A percentile compares a stretch with the other conserved stretches of the same genome.
These are phyloP conservation scores for Bombus balteatus DNA, from an alignment of 1,140 invertebrate species.

Conservation along the genomic window DNA sequence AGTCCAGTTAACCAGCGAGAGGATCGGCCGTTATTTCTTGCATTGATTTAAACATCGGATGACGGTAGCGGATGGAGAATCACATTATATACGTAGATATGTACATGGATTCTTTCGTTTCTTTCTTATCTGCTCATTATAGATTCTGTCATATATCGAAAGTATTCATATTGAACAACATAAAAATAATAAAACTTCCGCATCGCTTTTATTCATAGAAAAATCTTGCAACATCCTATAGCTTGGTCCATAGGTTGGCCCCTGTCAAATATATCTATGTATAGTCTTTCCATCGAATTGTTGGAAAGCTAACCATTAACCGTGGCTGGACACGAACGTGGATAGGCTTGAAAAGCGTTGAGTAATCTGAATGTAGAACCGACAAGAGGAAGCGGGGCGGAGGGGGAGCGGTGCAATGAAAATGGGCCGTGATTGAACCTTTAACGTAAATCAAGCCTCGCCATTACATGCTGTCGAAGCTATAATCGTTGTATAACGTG, in stretches of 20 bases:
- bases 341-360: slow-evolving; percentile 13
- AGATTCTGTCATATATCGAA: too few species aligned
- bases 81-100: background rate
- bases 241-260: too few species aligned
- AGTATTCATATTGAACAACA: too few species aligned
- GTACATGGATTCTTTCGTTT: background rate
- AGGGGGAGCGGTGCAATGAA: background rate
- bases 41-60: too few species aligned
- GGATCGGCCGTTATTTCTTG: background rate
- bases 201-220: too few species aligned
- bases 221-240: too few species aligned
- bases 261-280: too few species aligned
- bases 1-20: background rate
- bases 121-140: background rate
- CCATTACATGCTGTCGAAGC: slow-evolving; percentile 15
- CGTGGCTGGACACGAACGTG: background rate
- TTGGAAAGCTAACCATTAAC: background rate
- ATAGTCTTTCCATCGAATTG: too few species aligned
- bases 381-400: background rate
- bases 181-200: too few species aligned
- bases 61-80: background rate
- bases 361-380: slow-evolving; percentile 5
- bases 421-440: slow-evolving; percentile 32
- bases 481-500: slow-evolving; percentile 37
- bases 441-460: slow-evolving; percentile 31